A percentile compares a stretch with the other conserved stretches of the same genome.
Conservation (phyloP, 2,113 vertebrate genomes). For the Protobothrops mucrosquamatus region DNA sequence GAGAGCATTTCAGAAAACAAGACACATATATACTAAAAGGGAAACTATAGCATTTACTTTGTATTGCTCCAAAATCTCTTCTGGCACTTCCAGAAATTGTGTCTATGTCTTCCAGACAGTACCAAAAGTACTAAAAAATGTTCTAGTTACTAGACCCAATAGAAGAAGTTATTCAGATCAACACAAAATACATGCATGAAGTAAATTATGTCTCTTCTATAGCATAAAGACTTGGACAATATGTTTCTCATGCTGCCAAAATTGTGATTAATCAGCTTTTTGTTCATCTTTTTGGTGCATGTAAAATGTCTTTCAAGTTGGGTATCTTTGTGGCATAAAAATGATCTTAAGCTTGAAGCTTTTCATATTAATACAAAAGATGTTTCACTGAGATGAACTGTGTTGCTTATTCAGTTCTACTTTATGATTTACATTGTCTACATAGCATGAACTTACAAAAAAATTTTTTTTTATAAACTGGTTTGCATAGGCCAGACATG, state of each 20-base stretch:
- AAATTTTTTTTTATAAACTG: background rate
- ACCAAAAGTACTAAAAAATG: background rate
- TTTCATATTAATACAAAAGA: background rate
- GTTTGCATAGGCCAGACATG: background rate
- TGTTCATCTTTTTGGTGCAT: background rate
- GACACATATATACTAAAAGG: background rate
- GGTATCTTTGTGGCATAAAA: background rate
- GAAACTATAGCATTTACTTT: background rate
- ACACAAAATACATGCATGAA: background rate
- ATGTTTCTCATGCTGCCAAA: constrained; percentile 23
- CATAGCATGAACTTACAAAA: background rate
- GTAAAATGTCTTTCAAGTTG: background rate
- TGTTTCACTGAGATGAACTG: background rate
- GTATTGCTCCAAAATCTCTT: background rate
- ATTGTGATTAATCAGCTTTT: constrained; percentile 54
- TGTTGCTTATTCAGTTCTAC: background rate
- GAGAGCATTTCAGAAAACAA: background rate
- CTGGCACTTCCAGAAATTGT: background rate
- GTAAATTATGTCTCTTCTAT: background rate
- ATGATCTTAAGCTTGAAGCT: background rate
- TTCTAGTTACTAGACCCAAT: background rate
- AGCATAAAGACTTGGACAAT: constrained; percentile 14
- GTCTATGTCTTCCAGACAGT: background rate
- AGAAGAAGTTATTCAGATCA: background rate
- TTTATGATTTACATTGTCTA: background rate